Evolutionary conservation across 2,113 vertebrate species (phyloP), one percentile per base, ranked within the genome.

Genomic region (Camelus dromedarius): DNA sequence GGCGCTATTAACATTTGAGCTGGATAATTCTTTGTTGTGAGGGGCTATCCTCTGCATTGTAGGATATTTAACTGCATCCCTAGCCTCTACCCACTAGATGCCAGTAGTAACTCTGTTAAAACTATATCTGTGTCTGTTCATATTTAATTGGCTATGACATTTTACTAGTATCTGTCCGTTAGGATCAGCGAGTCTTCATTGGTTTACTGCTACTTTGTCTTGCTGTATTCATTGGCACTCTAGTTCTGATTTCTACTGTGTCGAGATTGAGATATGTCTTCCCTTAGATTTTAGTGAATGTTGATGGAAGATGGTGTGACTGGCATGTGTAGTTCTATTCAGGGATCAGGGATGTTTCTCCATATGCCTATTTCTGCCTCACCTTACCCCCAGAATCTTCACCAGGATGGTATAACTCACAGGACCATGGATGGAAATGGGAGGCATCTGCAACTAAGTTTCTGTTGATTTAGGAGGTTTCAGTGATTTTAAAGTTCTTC

Each of bases 51-150:
- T 76, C 11, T 76, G 26, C 22, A 2, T n/a, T 75, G 19, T 54
- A 88, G 62, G 48, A 20, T 28, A 16, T 38, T 88, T 79, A 30
- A 26, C 42, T 83, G 75, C 35, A 38, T 50, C 48, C 56, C 62
- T 52, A 30, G 13, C 12, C 48, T 89, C 67, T 90, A 35, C 79
- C 87, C 80, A 92, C 95, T 92, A 94, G 93, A 52, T 90, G 89
- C 75, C 93, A 79, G 50, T 70, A 96, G 58, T 48, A 80, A 30
- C 75, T 88, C 84, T 52, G 69, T 93, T 83, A 91, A 94, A 91
- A 76, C 18, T 81, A 12, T 22, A 28, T 56, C 11, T 11, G 2
- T 38, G 11, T 83, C 75, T 86, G n/a, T 75, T 81, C 32, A 2
- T 50, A 9, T 92, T 35, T 64, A 83, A 38, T 66, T 72, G 67